Evolutionary conservation across 2,888 invertebrate species (phyloP), one percentile per base, ranked within the genome.

Genomic region (Gisinianus flammeolus): DNA sequence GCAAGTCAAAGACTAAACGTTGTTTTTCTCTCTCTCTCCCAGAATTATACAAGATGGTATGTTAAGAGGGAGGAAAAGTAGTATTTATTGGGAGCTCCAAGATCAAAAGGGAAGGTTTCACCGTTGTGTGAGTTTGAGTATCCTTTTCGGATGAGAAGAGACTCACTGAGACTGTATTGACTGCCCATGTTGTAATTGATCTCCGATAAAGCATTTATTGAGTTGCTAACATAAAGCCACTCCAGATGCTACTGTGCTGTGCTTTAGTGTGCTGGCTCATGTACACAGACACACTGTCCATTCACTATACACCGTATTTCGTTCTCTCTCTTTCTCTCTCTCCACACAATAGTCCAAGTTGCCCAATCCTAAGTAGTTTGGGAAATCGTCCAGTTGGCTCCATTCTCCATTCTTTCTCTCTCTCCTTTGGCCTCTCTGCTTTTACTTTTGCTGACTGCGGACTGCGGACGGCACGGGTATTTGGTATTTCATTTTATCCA

Each of bases 381-480:
- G 81, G 79, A 81, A 81, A 74, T 70, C 44, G 56, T 79, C 81
- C 81, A 81, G 78, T 79, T 81, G 79, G 81, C 79, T 81, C 79
- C 62, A 26, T 62, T 62, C 62, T 62, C 26, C 16, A 54, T 62
- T 62, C 62, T 26, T 26, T 26, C 28, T 62, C 28, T 62, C 62
- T 26, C 8, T 26, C 10, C 2, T 44, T 44, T 44, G 2, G 2
- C 19, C 10, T 4, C 24, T 4, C 28, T 62, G n/a, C 28, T 62
- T 16, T 62, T 58, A 2, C 58, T 58, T 24, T 44, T 44, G 44
- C 44, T 44, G 44, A 44, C 44, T 44, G 44, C 19, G 44, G 35
- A 35, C 12, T 35, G 35, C 12, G 35, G 44, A 44, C 19, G 12
- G 44, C 44, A 16, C 3, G 3, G 19, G n/a, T 44, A 44, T 19